Conservation (phyloP, 2,888 invertebrate genomes). For the Hedya salicella region DNA sequence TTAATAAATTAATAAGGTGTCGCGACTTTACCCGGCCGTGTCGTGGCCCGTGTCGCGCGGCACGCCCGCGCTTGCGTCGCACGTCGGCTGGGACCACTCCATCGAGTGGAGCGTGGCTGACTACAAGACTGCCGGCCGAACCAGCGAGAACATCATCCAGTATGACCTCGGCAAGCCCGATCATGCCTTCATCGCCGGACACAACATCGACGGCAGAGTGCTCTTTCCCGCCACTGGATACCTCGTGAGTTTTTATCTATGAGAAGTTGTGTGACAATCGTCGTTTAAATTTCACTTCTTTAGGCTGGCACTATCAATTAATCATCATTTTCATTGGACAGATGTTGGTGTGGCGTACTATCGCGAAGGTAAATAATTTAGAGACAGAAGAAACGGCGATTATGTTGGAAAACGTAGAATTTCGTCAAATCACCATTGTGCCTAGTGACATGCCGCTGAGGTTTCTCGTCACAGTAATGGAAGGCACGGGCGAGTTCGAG, state of each 20-base stretch:
- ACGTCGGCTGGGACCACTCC: slow-evolving; percentile 97
- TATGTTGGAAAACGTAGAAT: slow-evolving; percentile 94
- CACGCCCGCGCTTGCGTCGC: slow-evolving; percentile 95
- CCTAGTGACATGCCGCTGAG: slow-evolving; percentile 92
- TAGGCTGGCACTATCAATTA: background rate
- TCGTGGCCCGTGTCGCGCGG: slow-evolving; percentile 95
- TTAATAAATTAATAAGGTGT: slow-evolving; percentile 51
- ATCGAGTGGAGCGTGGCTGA: slow-evolving; percentile 94
- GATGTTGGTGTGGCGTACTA: slow-evolving; percentile 93
- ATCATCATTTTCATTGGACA: slow-evolving; percentile 56
- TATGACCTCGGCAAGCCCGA: slow-evolving; percentile 89
- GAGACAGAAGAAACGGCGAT: slow-evolving; percentile 92
- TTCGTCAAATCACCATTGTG: slow-evolving; percentile 96
- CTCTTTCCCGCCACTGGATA: slow-evolving; percentile 98
- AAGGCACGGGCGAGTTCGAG: slow-evolving; percentile 93
- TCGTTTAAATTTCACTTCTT: too few relatives aligned
- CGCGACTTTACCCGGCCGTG: slow-evolving; percentile 89
- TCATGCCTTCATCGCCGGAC: slow-evolving; percentile 92
- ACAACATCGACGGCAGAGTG: slow-evolving; percentile 96
- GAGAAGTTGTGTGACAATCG: too few relatives aligned
- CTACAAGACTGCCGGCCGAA: slow-evolving; percentile 86
- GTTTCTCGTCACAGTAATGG: slow-evolving; percentile 93
- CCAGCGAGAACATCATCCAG: slow-evolving; percentile 92
- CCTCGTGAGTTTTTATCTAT: slow-evolving; percentile 81
- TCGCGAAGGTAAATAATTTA: slow-evolving; percentile 90